Percentiles rank a stretch among this genome's conserved stretches.
Conservation (phyloP, 2,888 invertebrate species). For the Ormyrus labotus region DNA sequence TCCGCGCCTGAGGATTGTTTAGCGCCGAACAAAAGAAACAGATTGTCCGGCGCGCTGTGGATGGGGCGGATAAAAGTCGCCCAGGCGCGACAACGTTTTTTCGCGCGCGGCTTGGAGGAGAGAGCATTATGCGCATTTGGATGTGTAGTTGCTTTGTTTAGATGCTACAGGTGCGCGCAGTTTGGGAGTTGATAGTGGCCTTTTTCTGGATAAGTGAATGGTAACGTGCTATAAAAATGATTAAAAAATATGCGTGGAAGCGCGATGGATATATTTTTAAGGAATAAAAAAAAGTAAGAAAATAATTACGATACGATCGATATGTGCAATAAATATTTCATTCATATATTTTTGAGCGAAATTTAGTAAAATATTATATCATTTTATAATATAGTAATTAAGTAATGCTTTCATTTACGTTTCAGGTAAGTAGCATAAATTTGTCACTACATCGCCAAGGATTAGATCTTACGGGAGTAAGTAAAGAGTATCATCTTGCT, state of each 20-base stretch:
- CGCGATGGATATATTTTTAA: no score
- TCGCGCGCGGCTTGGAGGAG: constrained; percentile 3
- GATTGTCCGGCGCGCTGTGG: constrained; percentile 13
- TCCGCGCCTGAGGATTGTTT: constrained; percentile 31
- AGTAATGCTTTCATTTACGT: constrained; percentile 34
- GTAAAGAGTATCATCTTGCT: constrained; percentile 30
- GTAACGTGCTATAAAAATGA: no score
- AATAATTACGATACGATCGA: no score
- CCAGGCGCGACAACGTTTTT: constrained; percentile 36
- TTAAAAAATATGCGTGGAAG: no score
- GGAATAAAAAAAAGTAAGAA: no score
- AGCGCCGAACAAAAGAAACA: constrained; percentile 38
- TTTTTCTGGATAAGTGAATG: no score
- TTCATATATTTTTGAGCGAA: no score
- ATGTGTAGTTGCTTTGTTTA: no score
- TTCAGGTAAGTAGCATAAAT: constrained; percentile 41
- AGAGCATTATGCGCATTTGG: constrained; percentile 2
- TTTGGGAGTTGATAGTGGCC: no score
- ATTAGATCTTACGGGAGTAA: constrained; percentile 34
- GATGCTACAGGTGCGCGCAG: constrained; percentile 33
- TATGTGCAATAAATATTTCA: no score
- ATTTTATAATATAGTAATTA: neutral
- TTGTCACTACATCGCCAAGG: constrained; percentile 20
- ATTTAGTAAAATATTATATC: neutral
- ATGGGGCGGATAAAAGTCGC: neutral